Percentiles rank a stretch among this genome's conserved stretches.
These are phyloP conservation scores for Centropristis striata DNA, from an alignment of 2,113 vertebrate genomes.

Conservation along the genomic window DNA sequence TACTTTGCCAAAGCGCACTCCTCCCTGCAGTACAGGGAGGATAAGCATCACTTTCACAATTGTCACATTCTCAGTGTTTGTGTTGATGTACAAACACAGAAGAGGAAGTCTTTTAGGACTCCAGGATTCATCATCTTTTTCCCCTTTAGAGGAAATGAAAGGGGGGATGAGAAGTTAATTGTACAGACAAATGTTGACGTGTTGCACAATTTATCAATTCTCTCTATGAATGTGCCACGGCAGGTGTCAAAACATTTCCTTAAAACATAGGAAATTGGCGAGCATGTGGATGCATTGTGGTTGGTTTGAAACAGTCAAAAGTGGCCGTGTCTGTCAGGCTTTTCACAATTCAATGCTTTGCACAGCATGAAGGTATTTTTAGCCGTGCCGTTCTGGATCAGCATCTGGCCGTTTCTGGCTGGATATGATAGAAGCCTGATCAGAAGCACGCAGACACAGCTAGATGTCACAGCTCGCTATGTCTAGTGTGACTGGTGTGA, in stretches of 20 bases:
- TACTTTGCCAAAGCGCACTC: slow-evolving; percentile 38
- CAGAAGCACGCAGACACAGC: slow-evolving; percentile 11
- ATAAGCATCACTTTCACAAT: slow-evolving; percentile 44
- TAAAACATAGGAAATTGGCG: background rate
- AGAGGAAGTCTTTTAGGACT: slow-evolving; percentile 6
- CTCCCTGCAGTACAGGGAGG: slow-evolving; percentile 18
- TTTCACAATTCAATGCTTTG: slow-evolving; percentile 34
- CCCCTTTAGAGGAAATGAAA: slow-evolving; percentile 17
- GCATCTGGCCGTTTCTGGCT: slow-evolving; percentile 48
- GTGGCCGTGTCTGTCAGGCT: slow-evolving; percentile 18
- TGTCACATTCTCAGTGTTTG: background rate
- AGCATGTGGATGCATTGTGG: slow-evolving; percentile 14
- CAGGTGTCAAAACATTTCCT: slow-evolving; percentile 12
- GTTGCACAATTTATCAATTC: slow-evolving; percentile 10
- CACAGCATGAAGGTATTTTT: slow-evolving; percentile 53
- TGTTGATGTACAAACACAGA: slow-evolving; percentile 31
- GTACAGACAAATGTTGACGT: slow-evolving; percentile 21
- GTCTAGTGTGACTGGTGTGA: slow-evolving; percentile 52
- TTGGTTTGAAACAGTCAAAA: slow-evolving; percentile 34
- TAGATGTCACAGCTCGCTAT: slow-evolving; percentile 38
- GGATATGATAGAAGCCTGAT: slow-evolving; percentile 39
- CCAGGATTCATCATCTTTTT: background rate
- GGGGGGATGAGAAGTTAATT: slow-evolving; percentile 12
- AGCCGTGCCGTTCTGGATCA: slow-evolving; percentile 43
- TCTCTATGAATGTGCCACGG: background rate